These are phyloP conservation scores for Villa cingulata DNA, from an alignment of 2,888 invertebrate genomes.

Conservation along the genomic window DNA sequence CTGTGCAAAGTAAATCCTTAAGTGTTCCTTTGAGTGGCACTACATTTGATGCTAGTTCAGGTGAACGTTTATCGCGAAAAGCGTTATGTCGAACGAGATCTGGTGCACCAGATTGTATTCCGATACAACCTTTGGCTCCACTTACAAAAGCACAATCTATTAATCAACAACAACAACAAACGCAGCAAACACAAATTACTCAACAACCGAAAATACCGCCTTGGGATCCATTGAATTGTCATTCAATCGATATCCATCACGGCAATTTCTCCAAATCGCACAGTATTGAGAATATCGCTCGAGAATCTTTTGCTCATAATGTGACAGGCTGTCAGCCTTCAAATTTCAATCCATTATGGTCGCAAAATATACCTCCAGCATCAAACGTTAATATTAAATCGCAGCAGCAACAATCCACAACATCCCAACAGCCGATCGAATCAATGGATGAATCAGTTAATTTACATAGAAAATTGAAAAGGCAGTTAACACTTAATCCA, in stretches of 20 bases:
- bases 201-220: constrained; percentile 10
- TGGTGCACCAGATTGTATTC: constrained; percentile 13
- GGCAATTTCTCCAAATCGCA: constrained; percentile 37
- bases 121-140: constrained; percentile 23
- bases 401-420: constrained; percentile 21
- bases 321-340: constrained; percentile 6
- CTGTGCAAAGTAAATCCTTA: constrained; percentile 36
- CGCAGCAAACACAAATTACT: constrained; percentile 3
- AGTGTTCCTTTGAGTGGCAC: constrained; percentile 36
- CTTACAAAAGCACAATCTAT: constrained; percentile 24
- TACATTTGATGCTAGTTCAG: constrained; percentile 20
- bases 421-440: constrained; percentile 13
- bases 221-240: constrained; percentile 13
- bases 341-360: constrained; percentile 14
- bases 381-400: constrained; percentile 1
- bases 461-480: constrained; percentile 62
- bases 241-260: constrained; percentile 10
- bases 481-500: constrained; percentile 73
- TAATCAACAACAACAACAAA: constrained; percentile 16
- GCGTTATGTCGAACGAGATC: constrained; percentile 16
- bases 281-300: constrained; percentile 41
- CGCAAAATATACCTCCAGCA: constrained; percentile 19
- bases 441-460: constrained; percentile 39
- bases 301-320: constrained; percentile 16
- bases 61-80: constrained; percentile 10